Base-by-base conservation (phyloP, 2,797 vertebrate species). In the Pseudocheirus occidentalis region DNA sequence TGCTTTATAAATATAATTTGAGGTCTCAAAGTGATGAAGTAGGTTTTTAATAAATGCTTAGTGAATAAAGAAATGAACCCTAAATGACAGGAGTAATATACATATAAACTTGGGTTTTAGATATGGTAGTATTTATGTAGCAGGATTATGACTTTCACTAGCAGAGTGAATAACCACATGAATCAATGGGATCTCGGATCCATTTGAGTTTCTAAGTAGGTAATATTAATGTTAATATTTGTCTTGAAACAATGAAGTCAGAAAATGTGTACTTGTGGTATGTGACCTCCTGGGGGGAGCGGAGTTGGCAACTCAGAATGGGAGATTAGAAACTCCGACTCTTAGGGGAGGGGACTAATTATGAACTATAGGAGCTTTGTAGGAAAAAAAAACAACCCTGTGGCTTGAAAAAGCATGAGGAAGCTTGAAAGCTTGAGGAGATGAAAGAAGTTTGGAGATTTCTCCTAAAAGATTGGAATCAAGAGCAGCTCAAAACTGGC, bases 351-450 rank as follows among this genome's bases (percentile, higher is more conserved):
- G 95, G 56, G 21, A 92, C 87, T 90, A 91, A 91, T 93, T 46
- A 92, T 93, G 59, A 92, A 87, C 93, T 92, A 73, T 54, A 52
- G 90, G 34, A 93, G 92, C 53, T 62, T 91, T 59, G 40, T 40
- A 28, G 18, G 29, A 12, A 56, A 57, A 66, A 24, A 24, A 55
- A 55, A 14, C 5, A 5, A 53, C 3, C 53, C 40, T n/a, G 40
- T 92, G 55, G 50, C 11, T 24, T 55, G 58, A 55, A 56, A 90
- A 91, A 95, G 59, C 87, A 13, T 46, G 91, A 95, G 29, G 29
- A 87, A 87, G 40, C 18, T 34, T 9, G 54, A 90, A 66, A 58
- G 3, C 40, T 46, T 27, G 21, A 87, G 40, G 73, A 81, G 73
- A 87, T 87, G 24, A 87, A 87, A 81, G 40, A 87, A 87, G 73